Conservation (phyloP, 2,797 vertebrate species). For the Channallabes apus region DNA sequence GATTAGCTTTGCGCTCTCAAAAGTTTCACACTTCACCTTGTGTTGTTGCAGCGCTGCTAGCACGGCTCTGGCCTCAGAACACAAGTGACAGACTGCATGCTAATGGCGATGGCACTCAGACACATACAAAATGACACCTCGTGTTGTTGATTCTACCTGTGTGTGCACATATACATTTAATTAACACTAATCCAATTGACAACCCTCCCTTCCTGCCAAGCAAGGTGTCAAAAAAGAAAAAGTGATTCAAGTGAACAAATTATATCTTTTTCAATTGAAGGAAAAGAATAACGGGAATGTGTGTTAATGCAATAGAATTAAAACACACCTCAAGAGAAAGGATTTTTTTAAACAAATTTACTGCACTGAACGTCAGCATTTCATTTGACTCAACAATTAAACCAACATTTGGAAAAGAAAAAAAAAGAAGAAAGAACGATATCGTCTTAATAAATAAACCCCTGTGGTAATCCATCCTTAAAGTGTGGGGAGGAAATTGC, state of each 20-base stretch:
- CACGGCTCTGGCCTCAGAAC: slow-evolving; percentile 16
- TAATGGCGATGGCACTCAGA: slow-evolving; percentile 31
- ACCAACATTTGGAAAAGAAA: neutral
- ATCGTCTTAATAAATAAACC: slow-evolving; percentile 15
- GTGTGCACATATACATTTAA: slow-evolving; percentile 64
- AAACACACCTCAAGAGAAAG: neutral
- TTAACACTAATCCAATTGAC: slow-evolving; percentile 75
- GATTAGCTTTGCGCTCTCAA: slow-evolving; percentile 69
- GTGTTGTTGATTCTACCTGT: slow-evolving; percentile 58
- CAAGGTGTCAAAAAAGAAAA: slow-evolving; percentile 58
- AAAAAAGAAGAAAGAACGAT: neutral
- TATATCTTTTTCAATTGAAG: neutral
- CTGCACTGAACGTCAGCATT: no score
- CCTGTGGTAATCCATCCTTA: neutral
- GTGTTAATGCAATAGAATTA: neutral
- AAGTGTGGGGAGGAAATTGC: slow-evolving; percentile 58
- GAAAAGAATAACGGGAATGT: neutral
- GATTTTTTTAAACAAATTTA: neutral
- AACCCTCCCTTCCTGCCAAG: slow-evolving; percentile 60
- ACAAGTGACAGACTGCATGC: slow-evolving; percentile 28
- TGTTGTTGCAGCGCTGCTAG: slow-evolving; percentile 52
- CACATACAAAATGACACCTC: slow-evolving; percentile 43
- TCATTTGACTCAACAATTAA: neutral
- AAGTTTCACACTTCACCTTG: slow-evolving; percentile 71
- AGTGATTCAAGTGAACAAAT: slow-evolving; percentile 18